Conservation (phyloP, 2,888 invertebrate genomes). For the Drosophila emarginata region DNA sequence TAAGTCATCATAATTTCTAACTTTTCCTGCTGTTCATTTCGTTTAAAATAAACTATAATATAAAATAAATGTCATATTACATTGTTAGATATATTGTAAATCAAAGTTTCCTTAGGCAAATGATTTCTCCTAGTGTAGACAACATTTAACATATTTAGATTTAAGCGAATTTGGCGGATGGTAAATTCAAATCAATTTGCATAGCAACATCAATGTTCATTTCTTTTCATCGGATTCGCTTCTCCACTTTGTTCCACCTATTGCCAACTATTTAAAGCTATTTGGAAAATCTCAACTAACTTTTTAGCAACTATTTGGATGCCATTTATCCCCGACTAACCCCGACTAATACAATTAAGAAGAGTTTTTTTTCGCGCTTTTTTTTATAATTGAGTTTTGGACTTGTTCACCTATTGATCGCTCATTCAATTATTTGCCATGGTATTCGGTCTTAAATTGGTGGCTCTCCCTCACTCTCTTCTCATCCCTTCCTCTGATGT, state of each 20-base stretch:
- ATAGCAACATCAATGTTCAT: conserved; percentile 1
- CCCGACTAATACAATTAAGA: conserved; percentile 64
- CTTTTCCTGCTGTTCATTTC: too few relatives aligned
- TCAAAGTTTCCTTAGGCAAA: too few relatives aligned
- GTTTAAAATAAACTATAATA: too few relatives aligned
- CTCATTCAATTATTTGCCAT: conserved; percentile 68
- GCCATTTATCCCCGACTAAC: conserved; percentile 21
- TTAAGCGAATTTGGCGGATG: background rate
- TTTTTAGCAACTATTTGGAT: conserved; percentile 32
- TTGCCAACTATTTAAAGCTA: background rate
- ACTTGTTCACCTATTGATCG: conserved; percentile 73
- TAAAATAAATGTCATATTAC: too few relatives aligned
- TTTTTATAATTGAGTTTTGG: conserved; percentile 32
- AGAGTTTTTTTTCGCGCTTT: conserved; percentile 26
- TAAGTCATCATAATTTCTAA: too few relatives aligned
- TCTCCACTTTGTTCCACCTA: background rate
- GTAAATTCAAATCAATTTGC: background rate
- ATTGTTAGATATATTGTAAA: too few relatives aligned
- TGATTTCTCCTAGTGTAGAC: background rate
- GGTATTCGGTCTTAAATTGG: conserved; percentile 47
- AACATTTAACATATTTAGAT: conserved; percentile 1
- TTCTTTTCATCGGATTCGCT: background rate
- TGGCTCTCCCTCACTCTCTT: background rate
- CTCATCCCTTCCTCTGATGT: background rate
- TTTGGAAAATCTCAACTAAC: background rate